Base-by-base conservation (phyloP, 1,140 invertebrate species). In the Drosophila rhopaloa region DNA sequence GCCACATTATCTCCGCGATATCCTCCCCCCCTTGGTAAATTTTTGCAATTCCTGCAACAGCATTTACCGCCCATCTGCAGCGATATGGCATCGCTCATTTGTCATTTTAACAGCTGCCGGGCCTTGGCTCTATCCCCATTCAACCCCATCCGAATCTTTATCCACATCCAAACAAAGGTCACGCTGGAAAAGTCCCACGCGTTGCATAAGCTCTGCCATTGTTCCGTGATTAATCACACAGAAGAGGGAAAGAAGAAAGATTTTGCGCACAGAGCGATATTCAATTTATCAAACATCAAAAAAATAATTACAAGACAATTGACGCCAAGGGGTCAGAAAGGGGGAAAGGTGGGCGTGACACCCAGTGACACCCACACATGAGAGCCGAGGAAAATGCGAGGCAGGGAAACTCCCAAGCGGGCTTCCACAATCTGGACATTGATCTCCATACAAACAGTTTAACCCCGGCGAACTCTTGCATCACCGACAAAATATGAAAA, bases 271-370 rank as follows among this genome's bases (percentile, higher is more conserved):
- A 44, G 38, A 59, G 57, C 65, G 73, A 89, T 89, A 88, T 88
- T 89, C 83, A 88, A 88, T 88, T 88, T 88, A 89, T 89, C 76
- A 88, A 84, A 80, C 59, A 77, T 71, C 62, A 37, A 19, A 51
- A 67, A 88, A 88, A 89, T 88, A 89, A 89, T 88, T 89, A 90
- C 80, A 79, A 79, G 72, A 80, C 81, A 84, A 89, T 88, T 88
- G 85, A 88, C 83, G 88, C 76, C 65, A 57, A 67, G 62, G 62
- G 84, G 74, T 85, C 78, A 70, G n/a, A 32, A 32, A 74, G 61
- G 54, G 44, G 63, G 56, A 51, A 56, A 50, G 47, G 29, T 43
- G 37, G 48, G 58, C 51, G 67, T 13, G 57, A 75, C 72, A 70
- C 56, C 29, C 60, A 68, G 71, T 88, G 84, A 89, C 82, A 86